These are phyloP conservation scores for Siderastrea radians DNA, from an alignment of 92 coral and sea anemone genomes.

Conservation along the genomic window DNA sequence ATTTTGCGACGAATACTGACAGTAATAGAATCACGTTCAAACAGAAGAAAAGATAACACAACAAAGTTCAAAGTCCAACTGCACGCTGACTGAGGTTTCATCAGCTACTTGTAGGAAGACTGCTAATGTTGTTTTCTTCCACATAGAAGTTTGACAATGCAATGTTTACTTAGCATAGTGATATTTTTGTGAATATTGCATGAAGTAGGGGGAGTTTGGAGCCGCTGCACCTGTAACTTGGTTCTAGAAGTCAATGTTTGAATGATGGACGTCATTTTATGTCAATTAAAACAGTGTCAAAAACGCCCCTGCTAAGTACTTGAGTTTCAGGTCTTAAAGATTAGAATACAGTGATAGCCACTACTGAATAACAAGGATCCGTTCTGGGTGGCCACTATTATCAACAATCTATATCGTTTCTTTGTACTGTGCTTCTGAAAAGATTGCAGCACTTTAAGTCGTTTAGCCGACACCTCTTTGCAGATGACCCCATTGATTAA, in stretches of 20 bases:
- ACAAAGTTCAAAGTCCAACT: neutral
- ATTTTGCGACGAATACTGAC: neutral
- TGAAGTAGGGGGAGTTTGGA: neutral
- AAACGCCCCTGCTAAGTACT: constrained; percentile 19
- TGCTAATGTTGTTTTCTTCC: neutral
- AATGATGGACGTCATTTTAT: constrained; percentile 7
- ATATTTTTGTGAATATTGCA: constrained; percentile 19
- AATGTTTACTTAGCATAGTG: constrained; percentile 8
- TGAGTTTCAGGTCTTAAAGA: neutral
- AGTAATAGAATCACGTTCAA: neutral
- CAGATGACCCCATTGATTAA: constrained; percentile 7
- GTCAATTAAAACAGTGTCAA: constrained; percentile 29
- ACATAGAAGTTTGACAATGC: neutral
- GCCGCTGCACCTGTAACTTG: neutral
- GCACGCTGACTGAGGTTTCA: neutral
- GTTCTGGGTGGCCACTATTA: neutral
- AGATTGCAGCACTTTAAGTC: neutral
- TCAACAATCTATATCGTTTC: neutral
- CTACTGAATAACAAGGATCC: neutral
- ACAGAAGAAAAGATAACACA: neutral
- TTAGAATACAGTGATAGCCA: neutral
- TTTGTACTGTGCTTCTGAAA: neutral
- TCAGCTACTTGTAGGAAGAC: neutral
- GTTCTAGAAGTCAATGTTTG: neutral
- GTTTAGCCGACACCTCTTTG: constrained; percentile 12